Evolutionary conservation across 2,113 vertebrate species (phyloP), one percentile per base, ranked within the genome.

Genomic region (Marmota flaviventris): DNA sequence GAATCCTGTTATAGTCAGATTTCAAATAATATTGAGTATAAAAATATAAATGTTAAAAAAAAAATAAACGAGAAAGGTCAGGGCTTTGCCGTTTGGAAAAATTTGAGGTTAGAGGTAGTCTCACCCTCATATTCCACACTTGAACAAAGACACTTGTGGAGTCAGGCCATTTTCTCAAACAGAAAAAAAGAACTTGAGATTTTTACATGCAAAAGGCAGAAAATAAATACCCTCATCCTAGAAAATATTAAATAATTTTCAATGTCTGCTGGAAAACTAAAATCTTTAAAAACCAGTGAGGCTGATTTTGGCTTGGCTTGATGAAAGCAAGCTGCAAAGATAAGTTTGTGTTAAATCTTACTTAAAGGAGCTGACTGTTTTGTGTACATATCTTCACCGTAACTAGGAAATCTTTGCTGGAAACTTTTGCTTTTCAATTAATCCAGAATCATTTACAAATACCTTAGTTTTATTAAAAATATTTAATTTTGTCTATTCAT

Each of bases 121-220:
- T 82, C 53, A 34, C 16, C 5, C 3, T 81, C 11, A 39, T 39
- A 65, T 32, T 27, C 9, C 25, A 12, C 22, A 65, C 12, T 78
- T 83, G 69, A 84, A 78, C n/a, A 85, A 92, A 39, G 58, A 89
- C 39, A 93, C 79, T 69, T 93, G 89, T 70, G n/a, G 73, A 95
- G 32, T 86, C 24, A 48, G 25, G 14, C 42, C 24, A n/a, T 29
- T 45, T 69, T 67, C 61, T 67, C 34, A 69, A 61, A 85, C 3
- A 81, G 45, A 69, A 37, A 27, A 8, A 32, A 8, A 48, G 58
- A n/a, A 39, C n/a, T 3, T 24, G 16, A 72, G 20, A 32, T 88
- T 75, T 75, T 20, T 5, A 14, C 76, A 1, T 77, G 5, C 3
- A 4, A 82, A 65, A 93, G 81, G 51, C 16, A 78, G 5, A 85